Evolutionary conservation across 2,888 invertebrate species (phyloP).

Genomic region (Aleiodes alternator): DNA sequence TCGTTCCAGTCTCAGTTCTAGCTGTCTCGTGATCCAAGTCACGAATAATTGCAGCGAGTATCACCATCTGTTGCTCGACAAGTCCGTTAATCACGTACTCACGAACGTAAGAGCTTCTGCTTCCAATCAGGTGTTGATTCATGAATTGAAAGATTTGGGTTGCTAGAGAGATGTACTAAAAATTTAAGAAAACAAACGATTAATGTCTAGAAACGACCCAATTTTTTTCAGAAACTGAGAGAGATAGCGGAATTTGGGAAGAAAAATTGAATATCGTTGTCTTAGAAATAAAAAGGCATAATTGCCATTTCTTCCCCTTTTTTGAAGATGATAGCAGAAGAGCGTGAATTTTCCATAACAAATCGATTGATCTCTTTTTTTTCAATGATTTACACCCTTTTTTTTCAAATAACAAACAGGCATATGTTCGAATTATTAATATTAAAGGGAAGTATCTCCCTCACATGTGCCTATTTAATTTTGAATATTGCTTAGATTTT

Average conservation of each 20-base stretch:
- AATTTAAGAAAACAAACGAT: constrained; percentile 55
- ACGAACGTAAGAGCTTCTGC: constrained; percentile 82
- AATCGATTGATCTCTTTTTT: too few relatives aligned
- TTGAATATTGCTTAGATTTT: too few relatives aligned
- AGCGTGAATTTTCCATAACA: too few relatives aligned
- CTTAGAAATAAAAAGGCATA: not conserved
- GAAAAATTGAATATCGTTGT: constrained; percentile 4
- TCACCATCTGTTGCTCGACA: constrained; percentile 92
- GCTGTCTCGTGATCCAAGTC: constrained; percentile 94
- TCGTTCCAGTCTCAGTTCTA: constrained; percentile 86
- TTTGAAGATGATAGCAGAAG: too few relatives aligned
- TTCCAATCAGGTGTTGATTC: constrained; percentile 87
- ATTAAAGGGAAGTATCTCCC: too few relatives aligned
- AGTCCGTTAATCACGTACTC: constrained; percentile 84
- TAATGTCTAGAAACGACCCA: not conserved
- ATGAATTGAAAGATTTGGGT: constrained; percentile 91
- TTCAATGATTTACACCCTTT: too few relatives aligned
- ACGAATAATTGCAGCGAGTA: constrained; percentile 90
- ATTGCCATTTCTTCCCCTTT: not conserved
- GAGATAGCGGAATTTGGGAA: not conserved
- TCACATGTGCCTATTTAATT: too few relatives aligned
- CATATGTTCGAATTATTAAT: too few relatives aligned
- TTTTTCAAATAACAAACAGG: too few relatives aligned
- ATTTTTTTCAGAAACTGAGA: not conserved
- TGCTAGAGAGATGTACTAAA: constrained; percentile 89